Evolutionary conservation across 2,797 vertebrate species (phyloP).

Genomic region (Gorsachius magnificus): DNA sequence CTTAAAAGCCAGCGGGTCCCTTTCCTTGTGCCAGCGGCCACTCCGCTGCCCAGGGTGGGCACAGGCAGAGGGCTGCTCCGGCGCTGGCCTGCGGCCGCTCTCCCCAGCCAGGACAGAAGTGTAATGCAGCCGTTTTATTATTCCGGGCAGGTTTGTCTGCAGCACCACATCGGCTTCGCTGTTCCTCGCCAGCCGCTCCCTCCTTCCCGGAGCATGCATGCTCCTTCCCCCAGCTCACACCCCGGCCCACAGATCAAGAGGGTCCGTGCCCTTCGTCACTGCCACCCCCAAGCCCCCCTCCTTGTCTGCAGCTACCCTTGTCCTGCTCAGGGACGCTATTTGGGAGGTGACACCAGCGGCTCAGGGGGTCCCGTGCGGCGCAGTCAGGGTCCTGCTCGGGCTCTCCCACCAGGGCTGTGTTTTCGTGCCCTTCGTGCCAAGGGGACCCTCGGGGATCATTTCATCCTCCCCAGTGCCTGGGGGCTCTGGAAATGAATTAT

Average conservation of each 20-base stretch:
- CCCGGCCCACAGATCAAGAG: rapidly evolving
- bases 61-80: background rate
- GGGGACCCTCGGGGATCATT: background rate
- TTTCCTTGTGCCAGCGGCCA: background rate
- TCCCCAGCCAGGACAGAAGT: conserved; percentile 12
- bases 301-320: background rate
- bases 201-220: background rate
- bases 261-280: rapidly evolving
- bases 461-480: background rate
- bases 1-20: background rate
- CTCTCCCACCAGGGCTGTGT: background rate
- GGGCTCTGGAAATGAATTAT: background rate
- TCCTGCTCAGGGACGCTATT: rapidly evolving
- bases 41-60: background rate
- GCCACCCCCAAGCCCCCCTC: background rate
- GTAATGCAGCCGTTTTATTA: conserved; percentile 79
- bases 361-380: background rate
- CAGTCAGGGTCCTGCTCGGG: rapidly evolving
- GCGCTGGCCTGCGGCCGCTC: background rate
- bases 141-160: conserved; percentile 90
- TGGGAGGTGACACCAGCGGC: background rate
- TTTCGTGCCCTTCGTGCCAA: background rate
- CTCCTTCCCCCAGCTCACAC: background rate
- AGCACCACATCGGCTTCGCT: conserved; percentile 66
- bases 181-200: conserved; percentile 38